Conservation (phyloP, 2,113 vertebrate genomes). For the Rhodinocichla rosea region DNA sequence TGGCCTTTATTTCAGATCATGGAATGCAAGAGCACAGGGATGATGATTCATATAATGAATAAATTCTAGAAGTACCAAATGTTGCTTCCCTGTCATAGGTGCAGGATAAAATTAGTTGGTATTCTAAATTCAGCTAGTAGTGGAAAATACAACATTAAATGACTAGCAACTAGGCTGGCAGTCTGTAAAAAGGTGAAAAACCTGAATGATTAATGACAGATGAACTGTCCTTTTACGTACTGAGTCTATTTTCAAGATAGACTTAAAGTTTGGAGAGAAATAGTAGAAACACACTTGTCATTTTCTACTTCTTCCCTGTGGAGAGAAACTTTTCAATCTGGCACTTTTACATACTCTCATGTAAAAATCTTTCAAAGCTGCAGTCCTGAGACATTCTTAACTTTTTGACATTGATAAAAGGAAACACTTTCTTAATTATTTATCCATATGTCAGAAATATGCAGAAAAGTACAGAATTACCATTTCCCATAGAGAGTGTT, state of each 20-base stretch:
- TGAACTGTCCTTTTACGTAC: not conserved
- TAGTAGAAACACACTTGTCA: not conserved
- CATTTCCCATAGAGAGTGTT: not conserved
- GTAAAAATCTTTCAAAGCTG: not conserved
- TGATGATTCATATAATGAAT: not conserved
- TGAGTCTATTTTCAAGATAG: not conserved
- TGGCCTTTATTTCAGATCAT: not conserved
- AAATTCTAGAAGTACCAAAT: not conserved
- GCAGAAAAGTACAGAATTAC: conserved; percentile 2
- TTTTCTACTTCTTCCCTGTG: not conserved
- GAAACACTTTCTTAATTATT: conserved; percentile 52
- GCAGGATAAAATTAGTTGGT: not conserved
- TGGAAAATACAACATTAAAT: not conserved
- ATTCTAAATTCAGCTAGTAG: not conserved
- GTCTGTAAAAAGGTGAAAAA: not conserved
- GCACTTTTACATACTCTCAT: not conserved
- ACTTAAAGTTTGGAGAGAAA: not conserved
- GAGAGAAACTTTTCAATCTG: not conserved
- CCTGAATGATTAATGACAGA: not conserved
- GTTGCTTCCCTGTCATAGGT: not conserved
- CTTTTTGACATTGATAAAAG: conserved; percentile 9
- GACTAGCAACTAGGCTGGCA: not conserved
- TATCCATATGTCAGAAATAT: not conserved
- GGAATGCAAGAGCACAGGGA: not conserved
- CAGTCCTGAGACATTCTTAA: not conserved